Evolutionary conservation across 2,113 vertebrate species (phyloP).

Genomic region (Laticauda colubrina): DNA sequence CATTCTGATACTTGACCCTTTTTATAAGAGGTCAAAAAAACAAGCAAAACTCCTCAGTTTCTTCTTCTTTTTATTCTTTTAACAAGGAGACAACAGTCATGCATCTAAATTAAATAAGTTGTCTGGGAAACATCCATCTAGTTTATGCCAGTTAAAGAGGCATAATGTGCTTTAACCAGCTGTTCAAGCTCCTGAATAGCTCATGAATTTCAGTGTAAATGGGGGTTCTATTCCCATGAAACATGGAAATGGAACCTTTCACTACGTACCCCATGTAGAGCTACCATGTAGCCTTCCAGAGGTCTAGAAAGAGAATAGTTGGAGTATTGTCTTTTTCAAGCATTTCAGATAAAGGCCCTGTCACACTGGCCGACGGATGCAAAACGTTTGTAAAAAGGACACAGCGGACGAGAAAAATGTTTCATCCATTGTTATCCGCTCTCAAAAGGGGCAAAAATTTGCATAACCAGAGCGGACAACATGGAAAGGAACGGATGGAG

Average conservation of each 20-base stretch:
- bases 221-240: conserved; percentile 41
- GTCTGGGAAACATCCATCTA: conserved; percentile 40
- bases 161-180: conserved; percentile 52
- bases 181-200: conserved; percentile 44
- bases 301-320: neutral
- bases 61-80: neutral
- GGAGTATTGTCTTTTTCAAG: neutral
- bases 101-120: conserved; percentile 49
- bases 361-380: no score
- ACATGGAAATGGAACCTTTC: neutral
- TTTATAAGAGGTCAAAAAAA: neutral
- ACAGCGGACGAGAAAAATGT: no score
- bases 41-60: neutral
- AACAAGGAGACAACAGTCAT: conserved; percentile 23
- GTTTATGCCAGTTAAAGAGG: conserved; percentile 53
- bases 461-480: no score
- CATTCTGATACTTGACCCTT: neutral
- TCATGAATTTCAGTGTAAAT: conserved; percentile 40
- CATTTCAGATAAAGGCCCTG: neutral
- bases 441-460: no score
- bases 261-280: neutral
- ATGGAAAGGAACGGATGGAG: no score
- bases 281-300: neutral
- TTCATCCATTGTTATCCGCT: no score
- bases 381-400: no score